Evolutionary conservation across 2,888 invertebrate species (phyloP), one percentile per base, ranked within the genome.

Genomic region (Megalurothrips usitatus): DNA sequence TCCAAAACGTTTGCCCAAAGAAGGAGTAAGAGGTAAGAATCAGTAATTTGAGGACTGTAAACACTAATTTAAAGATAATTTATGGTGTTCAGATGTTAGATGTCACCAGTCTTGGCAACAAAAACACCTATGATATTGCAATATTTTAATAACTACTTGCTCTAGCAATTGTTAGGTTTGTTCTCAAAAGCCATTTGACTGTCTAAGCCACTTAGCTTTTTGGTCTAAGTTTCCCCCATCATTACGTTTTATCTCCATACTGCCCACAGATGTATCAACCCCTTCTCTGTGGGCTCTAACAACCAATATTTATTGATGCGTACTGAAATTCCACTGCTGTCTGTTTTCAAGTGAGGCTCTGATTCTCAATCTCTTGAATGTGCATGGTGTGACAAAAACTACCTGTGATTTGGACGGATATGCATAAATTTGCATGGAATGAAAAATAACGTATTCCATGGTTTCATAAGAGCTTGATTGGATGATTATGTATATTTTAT

Each of bases 11-110:
- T 87, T 84, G 86, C 86, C 52, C 86, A 87, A 82, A 86, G 88
- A 83, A 86, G 89, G 84, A 88, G 88, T 83, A 89, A 89, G 85
- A 88, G 88, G 88, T 89, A 84, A 84, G 83, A 75, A 26, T 75
- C 9, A 58, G 14, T 58, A 14, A 17, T 58, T 58, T 58, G 0
- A 14, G 34, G 34, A 43, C 58, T 12, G 6, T 58, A 58, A 17
- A 52, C 1, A 58, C 17, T 58, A 52, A 58, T 58, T 14, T n/a
- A 43, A 43, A 43, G 34, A 43, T 43, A 43, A 43, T 6, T 43
- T 43, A 58, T 58, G 58, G n/a, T 43, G 34, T 43, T 43, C 6
- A 43, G 34, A 2, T 43, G 34, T 43, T 43, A 43, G 6, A 43
- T 43, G 6, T n/a, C n/a, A n/a, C n/a, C n/a, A n/a, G n/a, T 43